A percentile compares a stretch with the other conserved stretches of the same genome.
phyloP scores from a whole-genome alignment of 2,113 vertebrate species.

The Hemibagrus wyckioides region DNA sequence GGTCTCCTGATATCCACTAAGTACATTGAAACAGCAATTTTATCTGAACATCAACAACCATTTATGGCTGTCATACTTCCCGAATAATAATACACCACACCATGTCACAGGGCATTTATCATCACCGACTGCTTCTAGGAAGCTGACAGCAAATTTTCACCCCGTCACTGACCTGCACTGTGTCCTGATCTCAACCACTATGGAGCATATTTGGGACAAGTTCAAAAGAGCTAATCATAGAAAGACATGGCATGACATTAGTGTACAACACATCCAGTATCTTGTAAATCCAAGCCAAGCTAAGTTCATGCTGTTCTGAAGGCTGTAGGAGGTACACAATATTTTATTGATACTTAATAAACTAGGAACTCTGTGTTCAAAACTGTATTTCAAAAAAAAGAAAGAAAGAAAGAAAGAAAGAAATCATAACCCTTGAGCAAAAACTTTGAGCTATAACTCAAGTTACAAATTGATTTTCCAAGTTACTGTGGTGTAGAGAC shows the following conservation, averaged over 20 bases:
- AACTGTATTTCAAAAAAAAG: not conserved
- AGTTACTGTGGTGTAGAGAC: not conserved
- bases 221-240: not conserved
- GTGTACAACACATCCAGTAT: not conserved
- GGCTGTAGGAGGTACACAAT: not conserved
- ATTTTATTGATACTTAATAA: not conserved
- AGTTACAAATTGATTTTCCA: not conserved
- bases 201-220: not conserved
- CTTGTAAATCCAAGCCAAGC: not conserved
- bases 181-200: not conserved
- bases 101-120: not conserved
- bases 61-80: not conserved
- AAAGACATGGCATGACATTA: not conserved
- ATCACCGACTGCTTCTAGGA: not conserved
- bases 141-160: not conserved
- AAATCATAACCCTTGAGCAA: not conserved
- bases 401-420: not conserved
- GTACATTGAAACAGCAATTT: not conserved
- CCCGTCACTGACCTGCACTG: not conserved
- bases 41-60: not conserved
- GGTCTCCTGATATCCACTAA: not conserved
- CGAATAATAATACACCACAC: not conserved
- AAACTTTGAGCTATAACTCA: not conserved
- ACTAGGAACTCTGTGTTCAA: constrained; percentile 2
- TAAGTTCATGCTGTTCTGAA: not conserved